Percentiles rank a stretch among this genome's conserved stretches.
phyloP scores from a whole-genome alignment of 2,888 invertebrate species.

The Agrotis puta region DNA sequence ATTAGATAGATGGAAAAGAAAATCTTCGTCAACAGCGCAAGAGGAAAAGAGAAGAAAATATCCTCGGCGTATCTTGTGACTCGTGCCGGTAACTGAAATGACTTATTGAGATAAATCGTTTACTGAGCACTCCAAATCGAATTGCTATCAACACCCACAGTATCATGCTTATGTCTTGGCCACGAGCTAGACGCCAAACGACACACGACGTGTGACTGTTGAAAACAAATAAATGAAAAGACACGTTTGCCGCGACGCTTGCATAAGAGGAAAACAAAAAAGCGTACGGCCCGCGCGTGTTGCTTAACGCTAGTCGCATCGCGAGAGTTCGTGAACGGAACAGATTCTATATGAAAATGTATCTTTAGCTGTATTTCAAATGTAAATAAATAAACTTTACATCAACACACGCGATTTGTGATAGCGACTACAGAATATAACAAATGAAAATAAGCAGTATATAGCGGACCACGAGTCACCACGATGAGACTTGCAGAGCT shows the following conservation, averaged over 20 bases:
- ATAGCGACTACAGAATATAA: background rate
- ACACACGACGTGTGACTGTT: background rate
- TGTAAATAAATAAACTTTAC: too few relatives aligned
- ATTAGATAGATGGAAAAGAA: background rate
- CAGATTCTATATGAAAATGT: too few relatives aligned
- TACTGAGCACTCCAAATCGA: slow-evolving; percentile 74
- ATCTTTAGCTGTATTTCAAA: too few relatives aligned
- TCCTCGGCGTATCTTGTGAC: slow-evolving; percentile 60
- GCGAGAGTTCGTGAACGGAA: too few relatives aligned
- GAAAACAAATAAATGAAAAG: background rate
- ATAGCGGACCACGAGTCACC: background rate
- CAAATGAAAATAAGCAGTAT: background rate
- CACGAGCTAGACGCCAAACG: background rate
- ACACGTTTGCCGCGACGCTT: too few relatives aligned
- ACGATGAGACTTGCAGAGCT: background rate
- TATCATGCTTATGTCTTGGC: slow-evolving; percentile 51
- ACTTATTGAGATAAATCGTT: slow-evolving; percentile 79
- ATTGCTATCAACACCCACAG: slow-evolving; percentile 65
- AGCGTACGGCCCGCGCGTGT: too few relatives aligned
- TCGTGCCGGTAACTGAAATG: slow-evolving; percentile 69
- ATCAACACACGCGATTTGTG: too few relatives aligned
- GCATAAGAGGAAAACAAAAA: too few relatives aligned
- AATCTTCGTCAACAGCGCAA: background rate
- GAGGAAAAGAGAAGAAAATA: slow-evolving; percentile 47
- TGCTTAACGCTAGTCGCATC: too few relatives aligned